Conservation (phyloP, 2,888 invertebrate species). For the Galeruca laticollis region DNA sequence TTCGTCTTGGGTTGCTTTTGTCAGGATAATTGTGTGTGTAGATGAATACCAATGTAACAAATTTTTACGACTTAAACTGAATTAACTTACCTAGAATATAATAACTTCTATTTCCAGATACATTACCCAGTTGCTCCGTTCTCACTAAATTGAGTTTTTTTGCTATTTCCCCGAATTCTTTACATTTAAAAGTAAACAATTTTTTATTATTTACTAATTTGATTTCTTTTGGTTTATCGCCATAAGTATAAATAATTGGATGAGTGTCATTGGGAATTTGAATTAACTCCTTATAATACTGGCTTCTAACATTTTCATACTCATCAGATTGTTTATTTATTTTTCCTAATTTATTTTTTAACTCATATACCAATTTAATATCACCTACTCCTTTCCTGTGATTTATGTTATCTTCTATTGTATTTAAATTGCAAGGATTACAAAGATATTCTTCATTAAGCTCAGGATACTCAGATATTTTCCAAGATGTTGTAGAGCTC, state of each 20-base stretch:
- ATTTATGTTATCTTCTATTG: conserved; percentile 75
- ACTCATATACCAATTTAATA: conserved; percentile 71
- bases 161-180: conserved; percentile 77
- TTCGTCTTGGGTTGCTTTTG: too few species aligned
- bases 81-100: conserved; percentile 73
- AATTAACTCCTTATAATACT: conserved; percentile 72
- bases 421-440: conserved; percentile 71
- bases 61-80: neutral
- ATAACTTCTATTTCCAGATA: conserved; percentile 86
- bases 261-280: conserved; percentile 84
- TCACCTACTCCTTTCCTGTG: conserved; percentile 78
- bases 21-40: too few species aligned
- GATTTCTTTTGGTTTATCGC: conserved; percentile 72
- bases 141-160: conserved; percentile 75
- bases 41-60: too few species aligned
- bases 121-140: conserved; percentile 79
- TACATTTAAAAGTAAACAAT: conserved; percentile 66
- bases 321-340: conserved; percentile 47
- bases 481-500: conserved; percentile 36
- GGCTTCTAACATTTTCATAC: conserved; percentile 54
- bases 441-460: conserved; percentile 76
- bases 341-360: conserved; percentile 63
- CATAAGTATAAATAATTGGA: conserved; percentile 72
- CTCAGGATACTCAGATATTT: conserved; percentile 59
- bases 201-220: conserved; percentile 70